Conservation (phyloP, 2,113 vertebrate genomes). For the Cepphus grylle region DNA sequence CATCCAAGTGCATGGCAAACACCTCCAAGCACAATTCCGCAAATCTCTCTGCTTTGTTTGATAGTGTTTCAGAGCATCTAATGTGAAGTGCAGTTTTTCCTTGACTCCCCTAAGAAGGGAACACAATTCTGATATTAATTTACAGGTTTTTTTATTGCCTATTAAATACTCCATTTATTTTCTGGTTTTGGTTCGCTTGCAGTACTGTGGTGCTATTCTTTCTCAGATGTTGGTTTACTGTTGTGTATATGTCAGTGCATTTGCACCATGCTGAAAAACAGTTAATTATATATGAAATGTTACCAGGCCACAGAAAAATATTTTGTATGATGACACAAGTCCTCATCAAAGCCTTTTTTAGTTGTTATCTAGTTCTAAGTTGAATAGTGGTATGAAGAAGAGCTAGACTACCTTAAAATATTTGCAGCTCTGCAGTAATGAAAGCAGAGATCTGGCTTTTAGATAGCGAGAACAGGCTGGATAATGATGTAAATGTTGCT, state of each 20-base stretch:
- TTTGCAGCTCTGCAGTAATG: neutral
- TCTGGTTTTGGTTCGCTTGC: neutral
- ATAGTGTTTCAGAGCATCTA: neutral
- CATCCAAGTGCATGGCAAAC: neutral
- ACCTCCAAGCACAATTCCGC: neutral
- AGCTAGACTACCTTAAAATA: slow-evolving; percentile 12
- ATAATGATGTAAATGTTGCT: slow-evolving; percentile 19
- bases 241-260: neutral
- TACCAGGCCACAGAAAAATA: neutral
- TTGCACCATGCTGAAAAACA: neutral
- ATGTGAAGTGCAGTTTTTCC: neutral
- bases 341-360: neutral
- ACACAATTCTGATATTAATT: neutral
- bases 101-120: neutral
- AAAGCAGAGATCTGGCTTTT: neutral
- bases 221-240: neutral
- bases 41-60: neutral
- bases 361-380: neutral
- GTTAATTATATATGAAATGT: neutral
- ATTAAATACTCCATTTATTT: neutral
- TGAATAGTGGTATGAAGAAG: neutral
- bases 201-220: neutral
- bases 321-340: neutral
- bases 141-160: neutral
- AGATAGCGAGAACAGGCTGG: slow-evolving; percentile 25